Evolutionary conservation across 2,888 invertebrate species (phyloP), one percentile per base, ranked within the genome.

Genomic region (Macropis europaea): DNA sequence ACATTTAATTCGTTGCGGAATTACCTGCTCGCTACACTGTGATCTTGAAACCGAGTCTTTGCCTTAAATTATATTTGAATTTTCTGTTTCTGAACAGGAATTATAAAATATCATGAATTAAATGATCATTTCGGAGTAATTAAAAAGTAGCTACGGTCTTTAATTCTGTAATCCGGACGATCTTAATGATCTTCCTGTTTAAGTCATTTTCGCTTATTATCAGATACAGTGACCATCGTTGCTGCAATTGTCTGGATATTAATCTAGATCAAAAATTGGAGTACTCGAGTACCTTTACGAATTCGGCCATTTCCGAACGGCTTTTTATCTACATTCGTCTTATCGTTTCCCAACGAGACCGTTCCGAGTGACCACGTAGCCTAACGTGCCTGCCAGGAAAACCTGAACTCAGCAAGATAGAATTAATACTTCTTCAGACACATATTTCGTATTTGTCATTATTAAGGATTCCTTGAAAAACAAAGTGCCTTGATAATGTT

Each of bases 201-300:
- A 9, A 28, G 4, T 13, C 15, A 6, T 17, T 13, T 34, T 24
- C 4, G 0, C 3, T n/a, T 5, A 15, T 30, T 30, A 48, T 19
- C 30, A 11, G 9, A 19, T 5, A 4, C 22, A 6, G 6, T 15
- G 0, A 34, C 53, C 13, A 6, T n/a, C 11, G 19, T 38, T 1
- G 15, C 13, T 47, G 45, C 36, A 67, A 48, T 19, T 42, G n/a
- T 47, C 13, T n/a, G 11, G 24, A 15, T 4, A 6, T 7, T 64
- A 50, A 63, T 63, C 40, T 26, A n/a, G 67, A 54, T 48, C 26
- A 67, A 61, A 67, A 47, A 32, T 48, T 68, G 54, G 54, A 63
- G 11, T 6, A 19, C 17, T 24, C 38, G 9, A 63, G 34, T 24
- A 30, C 13, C 7, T 22, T 47, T 26, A 5, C 13, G 17, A 42